Conservation (phyloP, 2,888 invertebrate species). For the Flexamia atlantica region DNA sequence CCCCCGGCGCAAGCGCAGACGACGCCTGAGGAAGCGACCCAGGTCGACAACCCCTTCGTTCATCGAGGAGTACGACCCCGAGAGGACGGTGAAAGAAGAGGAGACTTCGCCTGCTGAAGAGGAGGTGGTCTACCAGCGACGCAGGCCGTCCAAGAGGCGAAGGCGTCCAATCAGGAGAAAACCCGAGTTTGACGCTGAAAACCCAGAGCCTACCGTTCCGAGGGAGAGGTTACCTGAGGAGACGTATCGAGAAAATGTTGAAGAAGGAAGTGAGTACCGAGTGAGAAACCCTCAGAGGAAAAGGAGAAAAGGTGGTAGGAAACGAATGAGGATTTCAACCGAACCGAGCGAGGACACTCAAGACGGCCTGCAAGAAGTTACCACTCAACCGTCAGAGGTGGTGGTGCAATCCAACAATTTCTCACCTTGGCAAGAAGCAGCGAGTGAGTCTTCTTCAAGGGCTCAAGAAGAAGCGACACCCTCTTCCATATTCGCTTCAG, state of each 20-base stretch:
- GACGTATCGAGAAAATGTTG: neutral
- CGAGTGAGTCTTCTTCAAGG: neutral
- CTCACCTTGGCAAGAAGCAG: neutral
- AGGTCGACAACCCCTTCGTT: conserved; percentile 66
- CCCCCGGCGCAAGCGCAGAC: conserved; percentile 66
- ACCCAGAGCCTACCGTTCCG: conserved; percentile 35
- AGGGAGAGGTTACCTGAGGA: conserved; percentile 18
- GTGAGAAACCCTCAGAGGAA: conserved; percentile 64
- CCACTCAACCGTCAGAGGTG: conserved; percentile 46
- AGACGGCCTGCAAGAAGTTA: conserved; percentile 44
- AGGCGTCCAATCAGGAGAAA: conserved; percentile 67
- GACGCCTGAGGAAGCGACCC: conserved; percentile 66
- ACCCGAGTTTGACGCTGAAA: conserved; percentile 58
- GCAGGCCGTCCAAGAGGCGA: conserved; percentile 68
- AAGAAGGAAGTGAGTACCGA: conserved; percentile 27
- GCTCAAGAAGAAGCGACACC: conserved; percentile 16
- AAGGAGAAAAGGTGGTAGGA: conserved; percentile 68
- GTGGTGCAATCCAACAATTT: conserved; percentile 46
- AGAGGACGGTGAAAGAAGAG: conserved; percentile 33
- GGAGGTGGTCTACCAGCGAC: conserved; percentile 63
- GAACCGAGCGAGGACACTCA: conserved; percentile 33
- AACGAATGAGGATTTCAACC: conserved; percentile 63
- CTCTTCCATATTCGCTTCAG: conserved; percentile 25
- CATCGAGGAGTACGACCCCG: conserved; percentile 65
- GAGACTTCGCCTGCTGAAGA: conserved; percentile 38